Evolutionary conservation across 1,140 invertebrate genomes (phyloP), one percentile per base, ranked within the genome.

Genomic region (Eupeodes corollae): DNA sequence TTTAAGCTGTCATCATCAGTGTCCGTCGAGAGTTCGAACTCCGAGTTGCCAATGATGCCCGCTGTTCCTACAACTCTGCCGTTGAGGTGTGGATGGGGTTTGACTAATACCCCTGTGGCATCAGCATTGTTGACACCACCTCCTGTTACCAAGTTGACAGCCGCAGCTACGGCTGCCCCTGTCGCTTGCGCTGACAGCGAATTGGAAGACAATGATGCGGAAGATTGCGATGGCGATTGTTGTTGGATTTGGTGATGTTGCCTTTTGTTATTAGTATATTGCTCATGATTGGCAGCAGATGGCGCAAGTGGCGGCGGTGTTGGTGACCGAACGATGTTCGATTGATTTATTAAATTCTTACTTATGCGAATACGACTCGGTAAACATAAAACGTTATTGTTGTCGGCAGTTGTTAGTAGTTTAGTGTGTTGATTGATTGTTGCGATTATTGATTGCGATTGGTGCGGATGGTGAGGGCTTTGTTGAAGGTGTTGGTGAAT

Each of bases 11-110:
- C 70, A 21, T 79, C 77, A 51, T 78, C 76, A 5, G 76, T 78
- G 46, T 79, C 77, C 8, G 76, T 77, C 3, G 75, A 76, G 30
- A 82, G 60, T 47, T 82, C 80, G 11, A 79, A 77, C 53, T 80
- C 79, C n/a, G 71, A 52, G 44, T 5, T 50, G 52, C 16, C 43
- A 40, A 18, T 11, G 45, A 38, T 18, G 32, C 10, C 26, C 41
- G 18, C 31, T 32, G 30, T 44, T 26, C 38, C 19, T 21, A 45
- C 38, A 42, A 42, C 61, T 40, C 42, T 39, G 39, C 26, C 14
- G 46, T 30, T 21, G 18, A 43, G 26, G 12, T 52, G 44, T 32
- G 52, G 47, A 21, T 51, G 47, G 15, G 31, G 14, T 34, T 40
- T 33, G 13, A 47, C n/a, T 40, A 30, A 26, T 56, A 47, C 35